Percentiles rank a stretch among this genome's conserved stretches.
Evolutionary conservation across 2,113 vertebrate genomes (phyloP).

Genomic region (Amia ocellicauda): DNA sequence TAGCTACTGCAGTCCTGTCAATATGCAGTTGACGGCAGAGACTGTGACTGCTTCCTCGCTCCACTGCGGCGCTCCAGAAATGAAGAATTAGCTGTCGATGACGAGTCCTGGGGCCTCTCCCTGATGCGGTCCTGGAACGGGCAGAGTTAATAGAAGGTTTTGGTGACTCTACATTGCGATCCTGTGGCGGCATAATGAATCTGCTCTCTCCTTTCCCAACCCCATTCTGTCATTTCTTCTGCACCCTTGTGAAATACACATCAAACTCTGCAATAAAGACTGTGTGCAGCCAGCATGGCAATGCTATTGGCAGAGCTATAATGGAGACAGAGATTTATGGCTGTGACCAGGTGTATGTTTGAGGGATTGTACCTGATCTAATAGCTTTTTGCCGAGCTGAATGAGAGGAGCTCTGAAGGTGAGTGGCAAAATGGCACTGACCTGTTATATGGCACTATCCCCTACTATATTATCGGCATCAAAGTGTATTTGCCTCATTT

Average conservation of each 20-base stretch:
- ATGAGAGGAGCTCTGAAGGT: slow-evolving; percentile 35
- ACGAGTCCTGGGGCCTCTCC: background rate
- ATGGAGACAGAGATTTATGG: slow-evolving; percentile 68
- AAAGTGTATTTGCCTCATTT: slow-evolving; percentile 23
- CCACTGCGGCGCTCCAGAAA: slow-evolving; percentile 4
- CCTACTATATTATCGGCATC: slow-evolving; percentile 20
- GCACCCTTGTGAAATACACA: slow-evolving; percentile 54
- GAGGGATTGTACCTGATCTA: slow-evolving; percentile 51
- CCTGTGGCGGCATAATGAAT: slow-evolving; percentile 36
- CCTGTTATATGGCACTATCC: slow-evolving; percentile 22
- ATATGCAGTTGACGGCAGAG: slow-evolving; percentile 41
- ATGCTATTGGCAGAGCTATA: slow-evolving; percentile 66
- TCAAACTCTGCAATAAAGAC: slow-evolving; percentile 63
- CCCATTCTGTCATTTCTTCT: slow-evolving; percentile 77
- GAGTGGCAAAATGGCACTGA: slow-evolving; percentile 33
- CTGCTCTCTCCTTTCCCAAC: slow-evolving; percentile 61
- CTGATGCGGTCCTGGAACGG: background rate
- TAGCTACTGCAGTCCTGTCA: slow-evolving; percentile 52
- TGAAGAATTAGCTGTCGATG: background rate
- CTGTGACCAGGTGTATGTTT: slow-evolving; percentile 49
- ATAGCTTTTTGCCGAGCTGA: slow-evolving; percentile 41
- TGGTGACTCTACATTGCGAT: slow-evolving; percentile 25
- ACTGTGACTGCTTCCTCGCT: slow-evolving; percentile 17
- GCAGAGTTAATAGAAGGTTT: slow-evolving; percentile 17
- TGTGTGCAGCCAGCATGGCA: slow-evolving; percentile 65